Conservation (phyloP, 2,797 vertebrate species). For the Sciurus vulgaris region DNA sequence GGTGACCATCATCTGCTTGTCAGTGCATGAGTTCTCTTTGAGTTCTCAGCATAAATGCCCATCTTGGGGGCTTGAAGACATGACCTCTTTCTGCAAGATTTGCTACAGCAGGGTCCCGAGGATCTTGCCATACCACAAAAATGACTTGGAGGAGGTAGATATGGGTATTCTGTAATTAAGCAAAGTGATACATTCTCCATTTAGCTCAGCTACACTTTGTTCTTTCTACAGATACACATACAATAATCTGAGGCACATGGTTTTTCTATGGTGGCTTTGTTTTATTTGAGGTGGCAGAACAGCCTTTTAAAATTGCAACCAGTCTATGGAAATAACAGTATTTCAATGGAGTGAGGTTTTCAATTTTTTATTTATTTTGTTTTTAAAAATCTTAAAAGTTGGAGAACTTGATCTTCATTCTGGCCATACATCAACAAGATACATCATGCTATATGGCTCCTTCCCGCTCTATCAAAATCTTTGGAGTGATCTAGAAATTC, state of each 20-base stretch:
- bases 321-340: neutral
- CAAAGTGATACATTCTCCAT: neutral
- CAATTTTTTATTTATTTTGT: constrained; percentile 24
- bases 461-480: neutral
- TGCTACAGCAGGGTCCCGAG: neutral
- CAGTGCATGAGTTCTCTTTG: neutral
- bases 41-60: neutral
- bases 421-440: neutral
- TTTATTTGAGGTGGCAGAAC: constrained; percentile 19
- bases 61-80: neutral
- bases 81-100: neutral
- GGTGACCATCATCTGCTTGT: too few species aligned
- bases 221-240: neutral
- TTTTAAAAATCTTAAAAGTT: neutral
- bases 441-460: neutral
- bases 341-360: neutral
- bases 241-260: neutral
- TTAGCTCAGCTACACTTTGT: neutral
- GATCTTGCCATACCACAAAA: neutral
- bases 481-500: neutral
- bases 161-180: neutral
- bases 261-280: neutral
- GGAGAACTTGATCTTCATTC: neutral
- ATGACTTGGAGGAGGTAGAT: neutral
- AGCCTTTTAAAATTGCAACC: neutral